Base-by-base conservation (phyloP, 2,888 invertebrate genomes). In the Drosophila neotestacea region DNA sequence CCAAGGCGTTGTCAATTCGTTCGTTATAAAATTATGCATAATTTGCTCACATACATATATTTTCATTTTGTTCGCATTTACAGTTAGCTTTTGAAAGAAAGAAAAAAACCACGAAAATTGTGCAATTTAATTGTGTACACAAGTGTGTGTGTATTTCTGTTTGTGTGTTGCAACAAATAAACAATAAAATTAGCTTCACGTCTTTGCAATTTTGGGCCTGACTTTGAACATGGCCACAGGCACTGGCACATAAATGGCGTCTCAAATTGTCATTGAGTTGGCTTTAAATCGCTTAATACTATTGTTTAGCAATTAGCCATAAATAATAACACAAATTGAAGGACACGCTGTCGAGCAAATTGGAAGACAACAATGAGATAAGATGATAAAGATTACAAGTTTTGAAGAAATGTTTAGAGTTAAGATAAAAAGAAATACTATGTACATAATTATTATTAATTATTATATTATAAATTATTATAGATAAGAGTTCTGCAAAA, bases 181-280 rank as follows among this genome's bases (percentile, higher is more conserved):
- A 61, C 48, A 56, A 75, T 64, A 34, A 60, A 44, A 69, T 64
- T 56, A 10, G 16, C 60, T 36, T 7, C 60, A 65, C 58, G 68
- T 68, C 51, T 48, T 47, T 9, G 50, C 59, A 48, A 39, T 61
- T 67, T 61, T 67, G 13, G 41, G 60, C 7, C 60, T 58, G 77
- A 50, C 55, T 59, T 71, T 71, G 68, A 73, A 73, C 2, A 22
- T 22, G 22, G 22, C 22, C 22, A 22, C 22, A 47, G n/a, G n/a
- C n/a, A n/a, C n/a, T 48, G 59, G 39, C 50, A 34, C 63, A 50
- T 54, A 69, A 76, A 73, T 61, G 73, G 73, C 58, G 46, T 69
- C 69, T 54, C 38, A 9, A 50, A 77, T 64, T 69, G 69, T 69
- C 73, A 77, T 76, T 76, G 75, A 54, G 46, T 42, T 46, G 2